Conservation (phyloP, 2,113 vertebrate genomes). For the Anoplopoma fimbria region DNA sequence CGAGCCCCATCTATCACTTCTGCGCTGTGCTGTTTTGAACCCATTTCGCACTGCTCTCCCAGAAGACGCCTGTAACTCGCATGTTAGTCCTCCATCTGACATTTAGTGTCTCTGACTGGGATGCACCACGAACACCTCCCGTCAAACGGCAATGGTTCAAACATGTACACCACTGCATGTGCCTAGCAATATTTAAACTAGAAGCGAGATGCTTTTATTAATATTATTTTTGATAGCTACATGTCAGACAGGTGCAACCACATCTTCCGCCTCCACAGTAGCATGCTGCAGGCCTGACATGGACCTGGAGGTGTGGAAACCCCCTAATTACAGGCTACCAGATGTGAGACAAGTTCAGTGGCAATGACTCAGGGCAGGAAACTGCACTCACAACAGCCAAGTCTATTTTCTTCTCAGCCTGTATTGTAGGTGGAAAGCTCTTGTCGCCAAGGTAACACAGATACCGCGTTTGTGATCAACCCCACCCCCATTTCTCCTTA, state of each 20-base stretch:
- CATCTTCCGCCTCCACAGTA: conserved; percentile 5
- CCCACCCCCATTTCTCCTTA: not conserved
- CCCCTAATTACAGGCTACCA: conserved; percentile 33
- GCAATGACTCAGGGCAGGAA: not conserved
- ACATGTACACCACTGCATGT: not conserved
- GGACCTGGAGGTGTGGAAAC: conserved; percentile 41
- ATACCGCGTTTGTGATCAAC: not conserved
- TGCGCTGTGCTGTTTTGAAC: conserved; percentile 30
- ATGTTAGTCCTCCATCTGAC: conserved; percentile 16
- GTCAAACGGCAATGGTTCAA: not conserved
- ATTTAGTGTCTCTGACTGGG: conserved; percentile 20
- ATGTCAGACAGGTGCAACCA: conserved; percentile 22
- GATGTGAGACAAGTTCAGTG: conserved; percentile 32
- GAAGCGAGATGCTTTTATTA: conserved; percentile 7
- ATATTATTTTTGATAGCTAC: conserved; percentile 26
- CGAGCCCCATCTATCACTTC: conserved; percentile 39
- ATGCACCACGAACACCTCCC: not conserved
- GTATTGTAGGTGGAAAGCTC: not conserved
- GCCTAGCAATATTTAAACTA: not conserved
- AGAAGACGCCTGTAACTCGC: conserved; percentile 27
- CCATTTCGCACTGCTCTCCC: conserved; percentile 5
- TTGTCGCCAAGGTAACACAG: conserved; percentile 27
- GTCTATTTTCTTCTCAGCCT: not conserved
- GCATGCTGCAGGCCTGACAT: conserved; percentile 1
- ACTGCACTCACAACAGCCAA: not conserved